These are phyloP conservation scores for Chelonus insularis DNA, from an alignment of 1,140 invertebrate genomes.

Conservation along the genomic window DNA sequence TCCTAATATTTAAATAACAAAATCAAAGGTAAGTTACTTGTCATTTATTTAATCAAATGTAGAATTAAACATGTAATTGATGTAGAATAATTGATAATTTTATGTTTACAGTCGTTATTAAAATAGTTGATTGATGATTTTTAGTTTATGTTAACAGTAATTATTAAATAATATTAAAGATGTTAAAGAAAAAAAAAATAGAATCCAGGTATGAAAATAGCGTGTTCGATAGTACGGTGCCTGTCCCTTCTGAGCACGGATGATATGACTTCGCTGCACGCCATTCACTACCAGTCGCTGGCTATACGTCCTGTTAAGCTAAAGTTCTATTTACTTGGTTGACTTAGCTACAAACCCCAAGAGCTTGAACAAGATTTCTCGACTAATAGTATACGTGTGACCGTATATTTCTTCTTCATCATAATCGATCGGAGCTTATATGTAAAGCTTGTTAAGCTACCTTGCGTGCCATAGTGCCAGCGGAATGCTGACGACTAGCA, in stretches of 20 bases:
- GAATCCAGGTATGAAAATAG: slow-evolving; percentile 10
- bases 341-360: slow-evolving; percentile 19
- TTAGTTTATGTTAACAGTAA: too few species aligned
- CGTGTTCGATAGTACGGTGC: slow-evolving; percentile 49
- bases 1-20: too few species aligned
- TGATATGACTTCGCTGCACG: slow-evolving; percentile 44
- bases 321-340: slow-evolving; percentile 39
- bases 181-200: background rate
- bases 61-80: too few species aligned
- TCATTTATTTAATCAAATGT: too few species aligned
- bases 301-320: slow-evolving; percentile 30
- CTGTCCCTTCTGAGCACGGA: slow-evolving; percentile 42
- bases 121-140: too few species aligned
- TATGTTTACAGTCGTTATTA: too few species aligned
- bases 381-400: slow-evolving; percentile 8
- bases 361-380: slow-evolving; percentile 19
- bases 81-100: too few species aligned
- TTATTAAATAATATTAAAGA: too few species aligned
- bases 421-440: slow-evolving; percentile 35
- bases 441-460: slow-evolving; percentile 31
- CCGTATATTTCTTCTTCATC: slow-evolving; percentile 9
- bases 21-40: too few species aligned
- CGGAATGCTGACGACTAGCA: slow-evolving; percentile 44
- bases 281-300: slow-evolving; percentile 50
- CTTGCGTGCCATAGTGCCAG: slow-evolving; percentile 34